Evolutionary conservation across 1,140 invertebrate species (phyloP).

Genomic region (Chymomyza costata): DNA sequence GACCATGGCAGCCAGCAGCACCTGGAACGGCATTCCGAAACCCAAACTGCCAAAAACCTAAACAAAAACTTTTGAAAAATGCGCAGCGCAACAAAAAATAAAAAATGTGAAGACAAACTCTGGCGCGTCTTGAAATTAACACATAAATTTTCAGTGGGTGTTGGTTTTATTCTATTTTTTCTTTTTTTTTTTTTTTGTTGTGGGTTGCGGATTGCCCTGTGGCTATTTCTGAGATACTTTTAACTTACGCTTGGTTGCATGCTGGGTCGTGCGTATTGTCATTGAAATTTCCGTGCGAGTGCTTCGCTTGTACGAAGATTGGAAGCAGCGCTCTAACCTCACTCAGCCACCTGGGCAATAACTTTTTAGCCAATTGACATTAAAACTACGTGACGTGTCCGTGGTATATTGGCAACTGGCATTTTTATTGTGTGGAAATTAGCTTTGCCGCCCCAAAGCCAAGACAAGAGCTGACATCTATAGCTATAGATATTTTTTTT

Average conservation of each 20-base stretch:
- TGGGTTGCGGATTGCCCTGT: conserved; percentile 21
- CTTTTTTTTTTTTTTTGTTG: too few relatives aligned
- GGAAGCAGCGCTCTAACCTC: conserved; percentile 7
- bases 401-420: conserved; percentile 11
- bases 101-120: conserved; percentile 27
- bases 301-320: conserved; percentile 44
- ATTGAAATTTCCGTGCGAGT: conserved; percentile 71
- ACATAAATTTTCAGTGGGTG: conserved; percentile 72
- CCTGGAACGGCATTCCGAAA: conserved; percentile 27
- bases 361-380: conserved; percentile 64
- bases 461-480: too few relatives aligned
- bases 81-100: conserved; percentile 37
- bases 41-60: conserved; percentile 3
- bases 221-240: conserved; percentile 49
- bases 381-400: conserved; percentile 55
- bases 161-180: neutral
- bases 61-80: conserved; percentile 60
- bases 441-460: too few relatives aligned
- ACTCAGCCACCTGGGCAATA: conserved; percentile 29
- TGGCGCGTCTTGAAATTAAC: conserved; percentile 67
- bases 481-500: too few relatives aligned
- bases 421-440: conserved; percentile 20
- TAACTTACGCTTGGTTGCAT: conserved; percentile 27
- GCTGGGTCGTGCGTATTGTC: conserved; percentile 37
- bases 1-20: conserved; percentile 66